These are phyloP conservation scores for Oreochromis aureus DNA, from an alignment of 2,113 vertebrate genomes.

Conservation along the genomic window DNA sequence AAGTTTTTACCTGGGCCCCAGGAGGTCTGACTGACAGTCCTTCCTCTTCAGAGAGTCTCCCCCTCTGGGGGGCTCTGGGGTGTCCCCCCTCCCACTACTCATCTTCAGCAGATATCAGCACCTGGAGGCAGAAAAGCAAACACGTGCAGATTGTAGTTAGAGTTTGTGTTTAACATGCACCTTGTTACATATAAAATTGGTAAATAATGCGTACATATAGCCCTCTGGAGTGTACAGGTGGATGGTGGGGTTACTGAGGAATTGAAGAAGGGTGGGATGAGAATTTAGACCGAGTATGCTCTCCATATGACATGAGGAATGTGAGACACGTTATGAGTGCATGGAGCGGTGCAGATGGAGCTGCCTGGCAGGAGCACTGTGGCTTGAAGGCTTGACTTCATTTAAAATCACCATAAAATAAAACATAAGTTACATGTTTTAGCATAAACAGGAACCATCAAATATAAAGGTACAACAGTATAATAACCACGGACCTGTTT, in stretches of 20 bases:
- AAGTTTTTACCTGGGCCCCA: slow-evolving; percentile 84
- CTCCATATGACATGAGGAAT: neutral
- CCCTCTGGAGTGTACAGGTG: neutral
- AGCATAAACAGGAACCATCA: neutral
- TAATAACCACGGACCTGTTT: neutral
- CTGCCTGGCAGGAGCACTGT: neutral
- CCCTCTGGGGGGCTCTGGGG: slow-evolving; percentile 85
- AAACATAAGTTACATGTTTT: neutral
- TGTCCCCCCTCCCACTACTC: slow-evolving; percentile 91
- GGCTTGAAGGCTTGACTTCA: neutral
- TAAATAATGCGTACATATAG: neutral
- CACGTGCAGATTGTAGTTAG: neutral
- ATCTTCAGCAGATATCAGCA: slow-evolving; percentile 96
- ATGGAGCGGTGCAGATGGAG: neutral
- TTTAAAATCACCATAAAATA: neutral
- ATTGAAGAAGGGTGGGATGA: neutral
- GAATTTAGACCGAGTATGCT: accelerated
- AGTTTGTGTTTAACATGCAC: neutral
- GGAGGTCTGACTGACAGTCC: slow-evolving; percentile 84
- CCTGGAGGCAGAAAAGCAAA: slow-evolving; percentile 53
- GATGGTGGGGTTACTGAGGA: neutral
- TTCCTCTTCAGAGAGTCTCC: slow-evolving; percentile 92
- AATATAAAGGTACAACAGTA: neutral
- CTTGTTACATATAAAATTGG: neutral
- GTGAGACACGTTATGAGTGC: neutral